A percentile compares a stretch with the other conserved stretches of the same genome.
phyloP scores from a whole-genome alignment of 2,797 vertebrate species.

The Neoniphon sammara region DNA sequence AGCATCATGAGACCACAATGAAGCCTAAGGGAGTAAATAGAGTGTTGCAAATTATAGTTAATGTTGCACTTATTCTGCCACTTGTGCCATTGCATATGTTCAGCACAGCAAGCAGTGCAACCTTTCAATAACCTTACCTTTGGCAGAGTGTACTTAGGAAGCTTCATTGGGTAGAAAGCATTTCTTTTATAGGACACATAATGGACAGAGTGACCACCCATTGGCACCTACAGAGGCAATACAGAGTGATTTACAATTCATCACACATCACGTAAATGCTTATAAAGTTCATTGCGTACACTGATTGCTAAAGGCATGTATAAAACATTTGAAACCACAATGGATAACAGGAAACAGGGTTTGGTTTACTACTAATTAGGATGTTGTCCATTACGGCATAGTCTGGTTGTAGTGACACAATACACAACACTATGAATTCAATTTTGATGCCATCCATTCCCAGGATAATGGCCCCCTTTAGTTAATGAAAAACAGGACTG shows the following conservation, averaged over 20 bases:
- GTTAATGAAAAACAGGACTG: constrained; percentile 75
- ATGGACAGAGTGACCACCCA: constrained; percentile 90
- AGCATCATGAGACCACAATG: constrained; percentile 28
- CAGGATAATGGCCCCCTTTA: constrained; percentile 73
- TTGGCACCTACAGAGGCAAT: constrained; percentile 84
- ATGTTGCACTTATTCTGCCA: constrained; percentile 21
- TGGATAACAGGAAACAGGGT: constrained; percentile 34
- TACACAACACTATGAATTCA: constrained; percentile 56
- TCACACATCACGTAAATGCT: constrained; percentile 37
- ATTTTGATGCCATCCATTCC: constrained; percentile 53
- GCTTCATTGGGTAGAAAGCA: constrained; percentile 90
- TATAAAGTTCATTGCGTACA: constrained; percentile 36
- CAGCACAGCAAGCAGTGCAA: constrained; percentile 16
- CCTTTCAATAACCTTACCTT: constrained; percentile 84
- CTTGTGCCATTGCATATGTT: constrained; percentile 27
- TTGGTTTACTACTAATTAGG: constrained; percentile 53
- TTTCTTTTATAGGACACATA: constrained; percentile 92
- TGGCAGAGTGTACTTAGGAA: constrained; percentile 92
- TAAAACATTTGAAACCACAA: constrained; percentile 40
- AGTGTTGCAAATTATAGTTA: constrained; percentile 31
- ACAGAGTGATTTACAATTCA: constrained; percentile 28
- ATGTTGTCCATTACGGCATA: constrained; percentile 38
- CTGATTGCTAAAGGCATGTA: constrained; percentile 37
- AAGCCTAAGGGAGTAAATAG: constrained; percentile 23
- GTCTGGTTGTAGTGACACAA: constrained; percentile 52